Conservation (phyloP, 2,888 invertebrate genomes). For the Synanthedon myopaeformis region DNA sequence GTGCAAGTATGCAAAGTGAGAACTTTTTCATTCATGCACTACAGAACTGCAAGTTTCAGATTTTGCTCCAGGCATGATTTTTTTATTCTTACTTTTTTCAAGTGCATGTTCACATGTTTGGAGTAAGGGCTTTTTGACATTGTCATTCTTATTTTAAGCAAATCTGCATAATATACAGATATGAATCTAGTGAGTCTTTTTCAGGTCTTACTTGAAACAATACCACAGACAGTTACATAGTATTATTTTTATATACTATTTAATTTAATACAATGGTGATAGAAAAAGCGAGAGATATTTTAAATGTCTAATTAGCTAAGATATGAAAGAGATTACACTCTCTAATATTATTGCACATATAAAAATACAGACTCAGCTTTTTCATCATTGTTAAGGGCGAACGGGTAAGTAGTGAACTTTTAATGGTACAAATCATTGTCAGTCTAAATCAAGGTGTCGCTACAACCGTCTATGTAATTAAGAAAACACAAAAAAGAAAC, state of each 20-base stretch:
- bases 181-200: no score
- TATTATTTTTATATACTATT: neutral
- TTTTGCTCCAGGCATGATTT: no score
- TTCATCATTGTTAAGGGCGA: slow-evolving; percentile 16
- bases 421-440: slow-evolving; percentile 8
- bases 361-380: slow-evolving; percentile 50
- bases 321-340: slow-evolving; percentile 54
- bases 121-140: no score
- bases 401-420: slow-evolving; percentile 17
- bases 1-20: no score
- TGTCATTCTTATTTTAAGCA: no score
- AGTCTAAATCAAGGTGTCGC: slow-evolving; percentile 1
- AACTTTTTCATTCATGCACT: no score
- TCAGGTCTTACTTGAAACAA: no score
- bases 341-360: slow-evolving; percentile 63
- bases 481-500: slow-evolving; percentile 22
- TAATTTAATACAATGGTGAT: slow-evolving; percentile 17
- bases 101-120: no score
- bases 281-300: slow-evolving; percentile 54
- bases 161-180: no score
- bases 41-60: no score
- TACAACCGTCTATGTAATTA: slow-evolving; percentile 18
- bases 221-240: no score
- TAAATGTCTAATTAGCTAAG: slow-evolving; percentile 62
- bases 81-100: no score